phyloP scores from a whole-genome alignment of 2,797 vertebrate species.

The Monodelphis domestica region DNA sequence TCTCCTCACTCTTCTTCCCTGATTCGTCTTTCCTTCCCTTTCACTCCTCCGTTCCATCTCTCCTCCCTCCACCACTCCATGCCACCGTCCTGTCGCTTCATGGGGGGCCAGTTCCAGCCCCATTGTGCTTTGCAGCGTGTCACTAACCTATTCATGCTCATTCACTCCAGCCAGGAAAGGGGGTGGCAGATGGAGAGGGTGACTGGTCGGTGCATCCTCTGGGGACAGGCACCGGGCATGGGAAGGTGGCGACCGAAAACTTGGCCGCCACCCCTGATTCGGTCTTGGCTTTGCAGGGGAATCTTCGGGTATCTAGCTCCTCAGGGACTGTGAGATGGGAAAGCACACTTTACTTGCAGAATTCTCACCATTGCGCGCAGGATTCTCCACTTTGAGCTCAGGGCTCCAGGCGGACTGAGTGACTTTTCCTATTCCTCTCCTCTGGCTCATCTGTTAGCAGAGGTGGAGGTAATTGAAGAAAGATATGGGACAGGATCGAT shows the following conservation, averaged over 20 bases:
- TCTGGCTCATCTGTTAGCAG: not conserved
- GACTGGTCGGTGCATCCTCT: not conserved
- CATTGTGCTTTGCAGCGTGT: conserved; percentile 14
- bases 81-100: conserved; percentile 18
- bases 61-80: not conserved
- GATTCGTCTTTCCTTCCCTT: not conserved
- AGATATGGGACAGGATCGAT: not conserved
- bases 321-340: not conserved
- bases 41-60: not conserved
- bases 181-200: not conserved
- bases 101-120: not conserved
- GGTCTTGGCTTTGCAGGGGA: not conserved
- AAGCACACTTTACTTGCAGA: not conserved
- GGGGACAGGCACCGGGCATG: not conserved
- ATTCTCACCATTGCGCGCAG: not conserved
- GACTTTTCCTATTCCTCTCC: not conserved
- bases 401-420: not conserved
- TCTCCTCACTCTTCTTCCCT: not conserved
- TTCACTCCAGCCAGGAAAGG: not conserved
- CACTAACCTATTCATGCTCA: conserved; percentile 52
- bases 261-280: not conserved
- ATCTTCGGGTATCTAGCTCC: too few species aligned
- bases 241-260: not conserved
- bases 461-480: too few species aligned
- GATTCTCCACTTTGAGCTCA: not conserved